These are phyloP conservation scores for Dinomys branickii DNA, from an alignment of 2,113 vertebrate genomes.

Conservation along the genomic window DNA sequence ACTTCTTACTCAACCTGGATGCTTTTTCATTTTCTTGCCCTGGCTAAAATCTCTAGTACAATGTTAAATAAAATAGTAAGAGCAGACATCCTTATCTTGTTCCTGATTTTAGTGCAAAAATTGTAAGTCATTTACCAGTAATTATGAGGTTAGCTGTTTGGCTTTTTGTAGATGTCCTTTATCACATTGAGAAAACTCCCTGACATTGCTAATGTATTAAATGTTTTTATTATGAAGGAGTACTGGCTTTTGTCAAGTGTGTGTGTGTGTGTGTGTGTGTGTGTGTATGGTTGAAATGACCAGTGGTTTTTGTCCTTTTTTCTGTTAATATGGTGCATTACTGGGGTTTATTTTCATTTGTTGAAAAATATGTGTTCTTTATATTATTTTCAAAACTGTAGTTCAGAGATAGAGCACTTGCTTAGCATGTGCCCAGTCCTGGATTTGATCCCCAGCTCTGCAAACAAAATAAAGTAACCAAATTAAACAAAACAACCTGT, in stretches of 20 bases:
- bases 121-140: neutral
- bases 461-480: neutral
- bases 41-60: neutral
- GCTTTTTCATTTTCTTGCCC: constrained; percentile 25
- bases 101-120: neutral
- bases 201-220: neutral
- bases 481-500: neutral
- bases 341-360: constrained; percentile 19
- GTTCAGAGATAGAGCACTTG: neutral
- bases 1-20: neutral
- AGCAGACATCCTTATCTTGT: neutral
- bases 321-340: neutral
- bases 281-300: constrained; percentile 17
- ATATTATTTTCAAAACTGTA: constrained; percentile 46
- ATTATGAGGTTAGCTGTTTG: neutral
- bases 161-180: constrained; percentile 2
- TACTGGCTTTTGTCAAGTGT: constrained; percentile 36
- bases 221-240: constrained; percentile 23
- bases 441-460: neutral
- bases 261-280: neutral
- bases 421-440: neutral
- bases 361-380: constrained; percentile 8
- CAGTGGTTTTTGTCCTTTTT: neutral
- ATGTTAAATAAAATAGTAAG: neutral
- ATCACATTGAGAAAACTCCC: neutral